Percentiles rank a stretch among this genome's conserved stretches.
Conservation (phyloP, 2,113 vertebrate species). For the Oncorhynchus keta region DNA sequence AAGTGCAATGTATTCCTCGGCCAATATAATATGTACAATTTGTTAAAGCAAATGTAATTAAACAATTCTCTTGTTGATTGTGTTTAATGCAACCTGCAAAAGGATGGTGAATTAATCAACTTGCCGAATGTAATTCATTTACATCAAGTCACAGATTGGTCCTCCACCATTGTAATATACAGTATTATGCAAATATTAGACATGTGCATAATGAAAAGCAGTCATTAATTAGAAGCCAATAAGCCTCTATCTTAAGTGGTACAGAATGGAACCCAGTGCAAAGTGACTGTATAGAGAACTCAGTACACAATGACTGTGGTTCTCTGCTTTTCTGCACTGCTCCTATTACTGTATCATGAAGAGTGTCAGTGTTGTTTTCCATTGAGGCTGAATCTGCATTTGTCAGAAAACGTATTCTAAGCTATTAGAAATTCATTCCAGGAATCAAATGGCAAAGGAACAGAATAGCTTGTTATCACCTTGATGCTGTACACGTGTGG, state of each 20-base stretch:
- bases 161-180: conserved; percentile 42
- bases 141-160: conserved; percentile 60
- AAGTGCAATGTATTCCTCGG: conserved; percentile 37
- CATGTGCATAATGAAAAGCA: conserved; percentile 42
- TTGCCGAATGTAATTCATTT: conserved; percentile 55
- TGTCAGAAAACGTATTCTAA: not conserved
- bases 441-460: conserved; percentile 41
- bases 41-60: conserved; percentile 61
- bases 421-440: conserved; percentile 48
- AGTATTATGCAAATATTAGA: conserved; percentile 60
- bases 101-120: conserved; percentile 64
- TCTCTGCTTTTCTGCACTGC: not conserved
- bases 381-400: not conserved
- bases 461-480: conserved; percentile 53
- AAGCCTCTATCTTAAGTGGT: conserved; percentile 4
- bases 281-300: not conserved
- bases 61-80: conserved; percentile 56
- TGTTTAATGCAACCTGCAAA: conserved; percentile 57
- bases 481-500: conserved; percentile 62
- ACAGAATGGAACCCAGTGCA: not conserved
- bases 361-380: not conserved
- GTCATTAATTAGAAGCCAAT: conserved; percentile 36
- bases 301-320: too few species aligned
- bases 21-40: conserved; percentile 56
- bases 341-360: not conserved